Evolutionary conservation across 2,113 vertebrate genomes (phyloP).

Genomic region (Turdus rufiventris): DNA sequence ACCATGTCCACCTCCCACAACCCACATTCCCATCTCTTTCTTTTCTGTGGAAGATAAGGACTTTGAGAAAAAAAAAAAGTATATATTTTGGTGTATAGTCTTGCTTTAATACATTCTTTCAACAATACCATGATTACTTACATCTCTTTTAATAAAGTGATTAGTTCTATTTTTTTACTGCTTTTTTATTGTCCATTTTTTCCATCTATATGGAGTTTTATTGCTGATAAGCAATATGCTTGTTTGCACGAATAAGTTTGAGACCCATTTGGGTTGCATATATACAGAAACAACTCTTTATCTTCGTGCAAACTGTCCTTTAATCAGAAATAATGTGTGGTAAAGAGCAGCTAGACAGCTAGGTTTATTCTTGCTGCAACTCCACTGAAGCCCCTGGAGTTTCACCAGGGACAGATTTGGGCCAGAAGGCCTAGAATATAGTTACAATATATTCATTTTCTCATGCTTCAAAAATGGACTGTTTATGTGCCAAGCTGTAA

Average conservation of each 20-base stretch:
- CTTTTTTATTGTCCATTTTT: neutral
- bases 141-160: neutral
- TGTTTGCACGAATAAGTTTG: neutral
- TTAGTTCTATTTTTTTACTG: neutral
- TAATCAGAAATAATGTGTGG: neutral
- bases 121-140: neutral
- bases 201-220: neutral
- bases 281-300: neutral
- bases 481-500: slow-evolving; percentile 36
- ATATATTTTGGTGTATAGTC: neutral
- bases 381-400: neutral
- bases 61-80: neutral
- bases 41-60: neutral
- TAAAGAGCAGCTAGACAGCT: neutral
- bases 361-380: neutral
- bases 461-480: slow-evolving; percentile 47
- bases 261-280: neutral
- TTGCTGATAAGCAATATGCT: neutral
- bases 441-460: slow-evolving; percentile 44
- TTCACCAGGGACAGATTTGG: slow-evolving; percentile 10
- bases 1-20: neutral
- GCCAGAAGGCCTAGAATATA: slow-evolving; percentile 8
- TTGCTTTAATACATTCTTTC: neutral
- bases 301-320: neutral
- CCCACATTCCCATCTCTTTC: rapidly evolving